Conservation (phyloP, 2,888 invertebrate genomes). For the Bellardia bayeri region DNA sequence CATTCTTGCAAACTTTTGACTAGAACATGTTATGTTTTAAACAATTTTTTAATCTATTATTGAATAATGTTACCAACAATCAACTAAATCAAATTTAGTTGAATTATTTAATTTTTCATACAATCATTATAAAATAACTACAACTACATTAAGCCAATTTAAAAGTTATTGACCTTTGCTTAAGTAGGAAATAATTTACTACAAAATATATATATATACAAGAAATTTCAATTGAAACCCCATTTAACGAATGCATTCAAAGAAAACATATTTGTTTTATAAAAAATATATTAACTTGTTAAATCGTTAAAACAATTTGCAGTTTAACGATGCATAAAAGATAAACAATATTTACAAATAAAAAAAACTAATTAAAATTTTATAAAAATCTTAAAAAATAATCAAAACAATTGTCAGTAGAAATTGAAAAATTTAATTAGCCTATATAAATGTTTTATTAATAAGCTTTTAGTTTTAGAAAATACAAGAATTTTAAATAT, state of each 20-base stretch:
- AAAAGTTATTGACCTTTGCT: slow-evolving; percentile 8
- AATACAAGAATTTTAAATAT: neutral
- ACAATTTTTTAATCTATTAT: too few relatives aligned
- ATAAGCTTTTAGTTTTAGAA: slow-evolving; percentile 14
- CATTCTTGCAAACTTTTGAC: too few relatives aligned
- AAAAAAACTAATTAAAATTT: slow-evolving; percentile 7
- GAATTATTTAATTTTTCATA: neutral
- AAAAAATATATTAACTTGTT: slow-evolving; percentile 20
- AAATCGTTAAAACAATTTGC: slow-evolving; percentile 54
- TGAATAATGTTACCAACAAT: neutral
- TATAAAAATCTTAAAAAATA: neutral
- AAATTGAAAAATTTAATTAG: slow-evolving; percentile 22
- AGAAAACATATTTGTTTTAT: slow-evolving; percentile 32
- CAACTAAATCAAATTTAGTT: neutral
- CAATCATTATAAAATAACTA: neutral
- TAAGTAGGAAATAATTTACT: neutral
- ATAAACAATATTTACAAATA: slow-evolving; percentile 17
- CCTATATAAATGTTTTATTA: slow-evolving; percentile 59
- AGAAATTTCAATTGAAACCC: neutral
- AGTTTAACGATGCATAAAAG: slow-evolving; percentile 32
- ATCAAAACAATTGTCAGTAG: neutral
- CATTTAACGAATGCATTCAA: slow-evolving; percentile 50
- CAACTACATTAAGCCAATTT: neutral
- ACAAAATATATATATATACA: neutral
- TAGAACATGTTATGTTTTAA: too few relatives aligned